Conservation (phyloP, 2,888 invertebrate genomes). For the Octodonta nipae region DNA sequence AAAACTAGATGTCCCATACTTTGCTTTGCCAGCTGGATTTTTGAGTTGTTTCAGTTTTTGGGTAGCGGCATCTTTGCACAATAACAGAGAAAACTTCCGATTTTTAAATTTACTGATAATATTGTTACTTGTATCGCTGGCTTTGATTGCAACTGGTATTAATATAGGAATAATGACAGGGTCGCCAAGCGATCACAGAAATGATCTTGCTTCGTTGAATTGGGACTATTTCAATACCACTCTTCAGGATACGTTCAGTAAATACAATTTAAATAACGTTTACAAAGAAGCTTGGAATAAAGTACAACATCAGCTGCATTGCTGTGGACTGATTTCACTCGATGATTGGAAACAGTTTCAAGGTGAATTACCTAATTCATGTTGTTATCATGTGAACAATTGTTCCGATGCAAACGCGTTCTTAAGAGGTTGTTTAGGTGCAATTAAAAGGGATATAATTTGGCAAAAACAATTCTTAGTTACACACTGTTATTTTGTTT, state of each 20-base stretch:
- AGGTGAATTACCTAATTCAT: slow-evolving; percentile 9
- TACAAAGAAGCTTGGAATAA: slow-evolving; percentile 11
- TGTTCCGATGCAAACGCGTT: too few species aligned
- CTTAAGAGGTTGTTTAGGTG: too few species aligned
- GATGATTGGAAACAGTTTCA: slow-evolving; percentile 9
- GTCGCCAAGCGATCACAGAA: too few species aligned
- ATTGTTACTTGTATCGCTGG: slow-evolving; percentile 5
- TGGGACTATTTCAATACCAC: slow-evolving; percentile 8
- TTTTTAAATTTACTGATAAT: slow-evolving; percentile 8
- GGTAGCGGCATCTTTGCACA: slow-evolving; percentile 13
- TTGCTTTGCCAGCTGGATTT: slow-evolving; percentile 12
- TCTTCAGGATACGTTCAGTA: slow-evolving; percentile 6
- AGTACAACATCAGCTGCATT: slow-evolving; percentile 9
- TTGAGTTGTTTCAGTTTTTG: slow-evolving; percentile 11
- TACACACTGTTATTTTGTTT: too few species aligned
- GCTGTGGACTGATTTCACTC: slow-evolving; percentile 11
- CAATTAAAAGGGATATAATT: too few species aligned
- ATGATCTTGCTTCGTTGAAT: slow-evolving; percentile 8
- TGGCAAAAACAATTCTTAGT: too few species aligned
- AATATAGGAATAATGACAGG: too few species aligned
- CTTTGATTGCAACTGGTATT: slow-evolving; percentile 1
- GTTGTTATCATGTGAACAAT: too few species aligned
- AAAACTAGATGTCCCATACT: slow-evolving; percentile 13
- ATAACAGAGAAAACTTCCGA: slow-evolving; percentile 8
- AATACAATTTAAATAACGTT: slow-evolving; percentile 7